Percentiles rank a stretch among this genome's conserved stretches.
Evolutionary conservation across 1,140 invertebrate genomes (phyloP).

Genomic region (Carcinoscorpius rotundicauda): DNA sequence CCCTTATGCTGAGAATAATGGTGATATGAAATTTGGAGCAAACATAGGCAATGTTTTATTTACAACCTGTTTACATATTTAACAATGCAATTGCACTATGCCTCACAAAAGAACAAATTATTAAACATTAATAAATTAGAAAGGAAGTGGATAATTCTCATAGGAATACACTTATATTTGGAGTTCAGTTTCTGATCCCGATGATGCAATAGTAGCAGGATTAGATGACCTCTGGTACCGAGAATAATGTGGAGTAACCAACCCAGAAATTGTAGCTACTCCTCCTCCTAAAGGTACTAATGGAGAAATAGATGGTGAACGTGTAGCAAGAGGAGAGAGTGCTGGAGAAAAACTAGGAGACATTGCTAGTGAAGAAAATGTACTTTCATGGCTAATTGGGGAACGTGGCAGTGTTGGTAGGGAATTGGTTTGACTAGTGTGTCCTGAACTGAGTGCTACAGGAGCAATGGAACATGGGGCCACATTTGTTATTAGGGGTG

Average conservation of each 20-base stretch:
- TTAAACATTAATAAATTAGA: too few species aligned
- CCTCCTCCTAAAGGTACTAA: constrained; percentile 36
- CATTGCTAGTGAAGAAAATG: constrained; percentile 74
- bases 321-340: constrained; percentile 76
- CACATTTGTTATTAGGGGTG: constrained; percentile 50
- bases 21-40: too few species aligned
- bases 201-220: constrained; percentile 21
- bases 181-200: constrained; percentile 29
- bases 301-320: constrained; percentile 82
- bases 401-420: constrained; percentile 67
- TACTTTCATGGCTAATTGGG: constrained; percentile 64
- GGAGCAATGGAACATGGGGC: constrained; percentile 67
- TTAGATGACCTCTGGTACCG: constrained; percentile 17
- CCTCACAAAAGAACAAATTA: too few species aligned
- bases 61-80: too few species aligned
- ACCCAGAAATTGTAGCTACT: constrained; percentile 14
- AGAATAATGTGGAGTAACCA: constrained; percentile 15
- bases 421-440: constrained; percentile 31
- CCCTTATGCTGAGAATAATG: too few species aligned
- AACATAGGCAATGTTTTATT: too few species aligned
- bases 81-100: too few species aligned
- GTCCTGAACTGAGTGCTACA: constrained; percentile 27
- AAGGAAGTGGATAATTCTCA: too few species aligned
- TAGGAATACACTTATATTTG: constrained; percentile 23
- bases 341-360: constrained; percentile 90